Conservation (phyloP, 2,113 vertebrate species). For the Lepus europaeus region DNA sequence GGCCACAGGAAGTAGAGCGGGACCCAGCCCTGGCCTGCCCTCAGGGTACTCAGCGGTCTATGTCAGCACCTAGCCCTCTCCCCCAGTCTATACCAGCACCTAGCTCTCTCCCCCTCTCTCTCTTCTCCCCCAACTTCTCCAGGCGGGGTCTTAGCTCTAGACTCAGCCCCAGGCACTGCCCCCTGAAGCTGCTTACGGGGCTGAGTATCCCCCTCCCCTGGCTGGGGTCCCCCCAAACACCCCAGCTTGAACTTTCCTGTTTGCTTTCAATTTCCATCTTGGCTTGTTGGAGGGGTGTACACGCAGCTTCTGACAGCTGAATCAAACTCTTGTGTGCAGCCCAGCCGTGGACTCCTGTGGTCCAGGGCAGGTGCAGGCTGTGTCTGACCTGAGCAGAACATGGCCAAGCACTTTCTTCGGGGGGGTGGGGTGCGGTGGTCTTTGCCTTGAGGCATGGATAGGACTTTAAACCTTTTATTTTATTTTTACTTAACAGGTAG, state of each 20-base stretch:
- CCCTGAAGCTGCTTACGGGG: neutral
- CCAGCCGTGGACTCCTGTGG: neutral
- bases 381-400: neutral
- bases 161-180: neutral
- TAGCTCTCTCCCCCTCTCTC: too few relatives aligned
- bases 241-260: neutral
- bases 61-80: too few relatives aligned
- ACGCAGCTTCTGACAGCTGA: neutral
- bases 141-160: neutral
- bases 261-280: slow-evolving; percentile 25
- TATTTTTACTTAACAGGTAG: neutral
- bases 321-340: neutral
- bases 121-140: neutral
- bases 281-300: neutral
- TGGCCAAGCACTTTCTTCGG: slow-evolving; percentile 14
- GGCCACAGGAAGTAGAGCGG: neutral
- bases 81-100: too few relatives aligned
- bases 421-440: neutral
- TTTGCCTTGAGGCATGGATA: neutral
- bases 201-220: neutral
- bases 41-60: neutral
- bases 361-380: neutral
- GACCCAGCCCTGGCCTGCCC: neutral
- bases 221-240: too few relatives aligned
- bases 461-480: slow-evolving; percentile 34